Conservation (phyloP, 2,113 vertebrate genomes). For the Apaloderma vittatum region DNA sequence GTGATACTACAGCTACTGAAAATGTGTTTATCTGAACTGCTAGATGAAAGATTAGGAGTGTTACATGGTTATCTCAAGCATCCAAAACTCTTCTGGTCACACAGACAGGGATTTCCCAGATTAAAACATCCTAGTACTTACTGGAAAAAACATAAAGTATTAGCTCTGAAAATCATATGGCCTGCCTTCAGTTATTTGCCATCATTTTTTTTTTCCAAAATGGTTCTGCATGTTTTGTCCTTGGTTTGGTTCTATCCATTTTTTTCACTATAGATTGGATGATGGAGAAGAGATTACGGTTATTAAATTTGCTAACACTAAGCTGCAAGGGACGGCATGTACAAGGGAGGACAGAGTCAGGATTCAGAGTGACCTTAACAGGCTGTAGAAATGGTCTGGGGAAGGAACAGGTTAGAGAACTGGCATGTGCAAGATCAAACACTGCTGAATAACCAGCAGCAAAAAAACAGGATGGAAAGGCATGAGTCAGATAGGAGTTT, state of each 20-base stretch:
- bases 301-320: neutral
- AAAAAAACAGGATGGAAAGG: neutral
- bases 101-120: neutral
- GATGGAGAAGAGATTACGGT: neutral
- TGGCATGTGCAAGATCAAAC: rapidly evolving
- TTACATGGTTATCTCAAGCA: neutral
- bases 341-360: neutral
- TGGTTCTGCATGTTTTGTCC: neutral
- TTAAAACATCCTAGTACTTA: neutral
- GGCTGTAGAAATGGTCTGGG: neutral
- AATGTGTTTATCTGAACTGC: neutral
- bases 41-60: neutral
- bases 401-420: neutral
- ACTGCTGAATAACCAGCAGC: neutral
- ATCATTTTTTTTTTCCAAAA: neutral
- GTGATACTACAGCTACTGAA: neutral
- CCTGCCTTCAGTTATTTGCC: neutral
- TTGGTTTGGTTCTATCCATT: neutral
- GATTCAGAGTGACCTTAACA: neutral
- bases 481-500: neutral
- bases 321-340: neutral
- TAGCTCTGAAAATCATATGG: neutral
- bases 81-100: neutral
- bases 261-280: neutral
- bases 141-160: neutral